Evolutionary conservation across 2,113 vertebrate genomes (phyloP).

Genomic region (Terrapene triunguis): DNA sequence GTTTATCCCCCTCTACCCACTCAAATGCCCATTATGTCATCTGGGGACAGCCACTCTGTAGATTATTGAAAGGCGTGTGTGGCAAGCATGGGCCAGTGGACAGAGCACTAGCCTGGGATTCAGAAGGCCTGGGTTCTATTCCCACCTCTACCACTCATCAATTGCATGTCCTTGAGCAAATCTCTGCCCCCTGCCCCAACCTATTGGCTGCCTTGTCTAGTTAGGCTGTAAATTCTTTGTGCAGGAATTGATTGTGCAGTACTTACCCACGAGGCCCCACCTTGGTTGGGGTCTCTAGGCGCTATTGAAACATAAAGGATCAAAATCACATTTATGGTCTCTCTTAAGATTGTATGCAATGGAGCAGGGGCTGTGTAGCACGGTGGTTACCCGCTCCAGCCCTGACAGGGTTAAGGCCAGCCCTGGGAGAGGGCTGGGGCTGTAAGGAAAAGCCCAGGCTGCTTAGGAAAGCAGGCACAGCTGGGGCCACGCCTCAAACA

Average conservation of each 20-base stretch:
- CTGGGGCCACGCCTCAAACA: no score
- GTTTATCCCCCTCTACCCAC: not conserved
- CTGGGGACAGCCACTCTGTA: no score
- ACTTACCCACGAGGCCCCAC: not conserved
- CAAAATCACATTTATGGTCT: not conserved
- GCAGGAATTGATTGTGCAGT: not conserved
- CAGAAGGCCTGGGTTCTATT: not conserved
- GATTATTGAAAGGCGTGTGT: rapidly evolving
- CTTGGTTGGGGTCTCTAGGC: not conserved
- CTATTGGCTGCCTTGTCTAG: not conserved
- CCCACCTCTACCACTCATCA: rapidly evolving
- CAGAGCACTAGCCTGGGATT: not conserved
- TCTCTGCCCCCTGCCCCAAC: not conserved
- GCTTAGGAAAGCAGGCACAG: no score
- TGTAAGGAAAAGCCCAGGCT: no score
- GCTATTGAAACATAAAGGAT: not conserved
- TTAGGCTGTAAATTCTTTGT: not conserved
- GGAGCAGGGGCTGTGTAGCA: not conserved
- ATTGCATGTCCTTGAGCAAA: not conserved
- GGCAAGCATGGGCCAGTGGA: not conserved
- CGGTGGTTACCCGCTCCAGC: no score
- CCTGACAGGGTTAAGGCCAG: no score
- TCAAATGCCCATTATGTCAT: not conserved
- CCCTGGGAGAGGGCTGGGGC: no score
- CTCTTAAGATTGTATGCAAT: rapidly evolving